Percentiles rank a stretch among this genome's conserved stretches.
Conservation (phyloP, 2,888 invertebrate species). For the Polymixis flavicincta region DNA sequence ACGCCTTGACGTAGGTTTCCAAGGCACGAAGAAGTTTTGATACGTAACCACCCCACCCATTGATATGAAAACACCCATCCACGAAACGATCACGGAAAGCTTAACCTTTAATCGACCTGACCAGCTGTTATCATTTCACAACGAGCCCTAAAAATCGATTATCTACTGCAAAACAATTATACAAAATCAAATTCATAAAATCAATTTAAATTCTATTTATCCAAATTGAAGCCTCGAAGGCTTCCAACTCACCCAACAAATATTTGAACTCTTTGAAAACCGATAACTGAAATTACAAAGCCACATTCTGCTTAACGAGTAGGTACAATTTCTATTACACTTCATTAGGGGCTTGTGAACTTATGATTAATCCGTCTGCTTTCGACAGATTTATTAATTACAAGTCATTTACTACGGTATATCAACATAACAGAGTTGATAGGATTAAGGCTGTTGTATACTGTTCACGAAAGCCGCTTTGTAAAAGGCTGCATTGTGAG, state of each 20-base stretch:
- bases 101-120: background rate
- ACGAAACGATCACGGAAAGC: background rate
- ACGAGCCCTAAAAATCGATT: constrained; percentile 2
- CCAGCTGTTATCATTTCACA: background rate
- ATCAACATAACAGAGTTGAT: constrained; percentile 35
- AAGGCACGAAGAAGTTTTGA: background rate
- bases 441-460: constrained; percentile 12
- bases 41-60: too few species aligned
- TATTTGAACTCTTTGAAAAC: constrained; percentile 17
- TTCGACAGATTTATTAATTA: constrained; percentile 70
- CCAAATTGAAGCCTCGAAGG: constrained; percentile 8
- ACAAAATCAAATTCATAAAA: constrained; percentile 9
- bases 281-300: constrained; percentile 19
- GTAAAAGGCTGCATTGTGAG: background rate
- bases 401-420: constrained; percentile 54
- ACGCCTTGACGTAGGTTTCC: background rate
- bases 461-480: background rate
- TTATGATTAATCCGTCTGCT: constrained; percentile 61
- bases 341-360: constrained; percentile 50
- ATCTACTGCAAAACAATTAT: constrained; percentile 3
- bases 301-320: constrained; percentile 20
- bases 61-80: too few species aligned
- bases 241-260: constrained; percentile 19
- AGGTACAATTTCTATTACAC: constrained; percentile 35
- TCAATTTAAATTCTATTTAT: constrained; percentile 19